Evolutionary conservation across 2,888 invertebrate species (phyloP).

Genomic region (Melitaea athalia): DNA sequence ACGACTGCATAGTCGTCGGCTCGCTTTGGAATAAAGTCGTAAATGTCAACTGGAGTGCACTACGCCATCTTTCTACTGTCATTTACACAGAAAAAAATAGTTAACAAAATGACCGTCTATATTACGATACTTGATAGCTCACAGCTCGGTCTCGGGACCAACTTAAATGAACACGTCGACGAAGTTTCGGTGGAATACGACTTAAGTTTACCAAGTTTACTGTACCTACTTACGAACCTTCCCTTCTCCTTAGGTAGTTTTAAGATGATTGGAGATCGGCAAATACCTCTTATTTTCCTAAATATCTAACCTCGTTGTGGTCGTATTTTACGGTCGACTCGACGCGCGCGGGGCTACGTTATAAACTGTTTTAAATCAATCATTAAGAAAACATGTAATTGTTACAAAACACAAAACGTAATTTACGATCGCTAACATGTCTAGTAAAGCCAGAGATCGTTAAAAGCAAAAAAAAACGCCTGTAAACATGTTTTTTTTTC

Average conservation of each 20-base stretch:
- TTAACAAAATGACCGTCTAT: constrained; percentile 56
- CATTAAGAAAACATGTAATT: constrained; percentile 53
- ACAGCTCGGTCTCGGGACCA: constrained; percentile 4
- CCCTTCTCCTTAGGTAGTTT: neutral
- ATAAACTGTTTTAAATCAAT: constrained; percentile 55
- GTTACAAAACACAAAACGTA: constrained; percentile 64
- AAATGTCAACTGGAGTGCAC: constrained; percentile 76
- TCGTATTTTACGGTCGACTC: neutral
- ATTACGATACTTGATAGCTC: constrained; percentile 54
- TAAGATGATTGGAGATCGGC: neutral
- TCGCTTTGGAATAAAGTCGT: constrained; percentile 79
- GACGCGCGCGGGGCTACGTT: constrained; percentile 36
- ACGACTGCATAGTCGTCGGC: constrained; percentile 64
- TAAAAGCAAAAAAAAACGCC: constrained; percentile 63
- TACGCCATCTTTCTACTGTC: constrained; percentile 68
- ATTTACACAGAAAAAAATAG: constrained; percentile 54
- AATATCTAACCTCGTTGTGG: neutral
- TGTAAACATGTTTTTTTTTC: constrained; percentile 78
- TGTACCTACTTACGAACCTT: constrained; percentile 5
- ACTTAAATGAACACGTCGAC: constrained; percentile 16
- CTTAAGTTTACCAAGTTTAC: constrained; percentile 8
- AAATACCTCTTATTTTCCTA: neutral
- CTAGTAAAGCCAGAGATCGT: constrained; percentile 50
- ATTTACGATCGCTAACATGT: constrained; percentile 64
- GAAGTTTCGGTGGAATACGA: constrained; percentile 14